Base-by-base conservation (phyloP, 2,797 vertebrate species). In the Threskiornis aethiopicus region DNA sequence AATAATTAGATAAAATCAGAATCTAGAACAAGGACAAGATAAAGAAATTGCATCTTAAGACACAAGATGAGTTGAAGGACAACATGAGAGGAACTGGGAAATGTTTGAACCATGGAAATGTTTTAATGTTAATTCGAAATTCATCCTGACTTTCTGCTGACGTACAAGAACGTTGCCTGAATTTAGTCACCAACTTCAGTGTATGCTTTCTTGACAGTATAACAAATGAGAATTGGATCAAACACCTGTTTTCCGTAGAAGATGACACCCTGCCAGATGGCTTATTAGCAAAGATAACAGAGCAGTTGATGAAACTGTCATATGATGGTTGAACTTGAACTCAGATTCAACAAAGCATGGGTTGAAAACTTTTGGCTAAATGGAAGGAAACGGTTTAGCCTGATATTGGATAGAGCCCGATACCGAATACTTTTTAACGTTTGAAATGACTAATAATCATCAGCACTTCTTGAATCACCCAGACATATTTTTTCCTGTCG, bases 181-280 rank as follows among this genome's bases (percentile, higher is more conserved):
- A 94, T 96, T 88, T 89, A 94, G 92, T 86, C 82, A 90, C 89
- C 76, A 76, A 35, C 55, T 89, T 83, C 82, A 94, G 75, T 51
- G 88, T 94, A 84, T 33, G 59, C 72, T 89, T 95, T 88, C 87
- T 87, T n/a, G 17, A 87, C 90, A 95, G 83, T 84, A 21, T 82
- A 96, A 97, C 82, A 95, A 96, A 96, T 94, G 94, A 94, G 80
- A 96, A 96, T 62, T 96, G 91, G 90, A 94, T 95, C 84, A 89
- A 96, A 82, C 85, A 96, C 87, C 96, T 91, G 88, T 84, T 97
- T 96, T 96, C 96, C 84, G 79, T 28, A 78, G 96, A 89, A 95
- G 96, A 93, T 89, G 96, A 95, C 78, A 93, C 90, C 85, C 79
- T 96, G 90, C 96, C 97, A 97, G 97, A 96, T 97, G 96, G 93